These are phyloP conservation scores for Tipula lateralis DNA, from an alignment of 2,888 invertebrate genomes.

Conservation along the genomic window DNA sequence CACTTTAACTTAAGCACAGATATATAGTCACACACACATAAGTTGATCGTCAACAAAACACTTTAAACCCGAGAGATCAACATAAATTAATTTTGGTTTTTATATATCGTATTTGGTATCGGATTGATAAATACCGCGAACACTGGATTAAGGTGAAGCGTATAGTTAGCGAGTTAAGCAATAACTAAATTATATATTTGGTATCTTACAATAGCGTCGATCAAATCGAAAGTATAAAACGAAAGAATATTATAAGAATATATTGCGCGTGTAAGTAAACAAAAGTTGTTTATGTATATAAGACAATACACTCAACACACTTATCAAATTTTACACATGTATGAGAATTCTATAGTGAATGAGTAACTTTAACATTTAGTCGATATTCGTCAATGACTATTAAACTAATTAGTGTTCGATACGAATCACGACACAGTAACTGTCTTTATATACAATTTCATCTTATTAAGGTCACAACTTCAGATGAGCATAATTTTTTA, in stretches of 20 bases:
- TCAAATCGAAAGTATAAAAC: neutral
- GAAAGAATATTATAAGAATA: neutral
- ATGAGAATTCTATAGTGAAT: too few species aligned
- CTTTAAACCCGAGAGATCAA: neutral
- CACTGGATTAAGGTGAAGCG: neutral
- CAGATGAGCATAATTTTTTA: too few species aligned
- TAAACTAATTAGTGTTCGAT: too few species aligned
- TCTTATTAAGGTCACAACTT: too few species aligned
- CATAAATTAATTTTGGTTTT: neutral
- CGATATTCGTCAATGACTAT: too few species aligned
- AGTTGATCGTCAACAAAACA: neutral
- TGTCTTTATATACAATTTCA: too few species aligned
- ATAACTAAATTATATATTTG: neutral
- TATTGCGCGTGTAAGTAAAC: neutral
- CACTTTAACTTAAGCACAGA: neutral
- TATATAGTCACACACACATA: neutral
- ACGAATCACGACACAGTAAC: too few species aligned
- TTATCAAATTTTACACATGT: too few species aligned
- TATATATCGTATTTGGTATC: neutral
- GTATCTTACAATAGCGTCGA: neutral
- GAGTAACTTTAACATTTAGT: too few species aligned
- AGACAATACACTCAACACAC: too few species aligned
- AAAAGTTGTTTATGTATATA: too few species aligned
- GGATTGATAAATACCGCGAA: neutral
- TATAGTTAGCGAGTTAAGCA: neutral